Evolutionary conservation across 2,797 vertebrate genomes (phyloP), one percentile per base, ranked within the genome.

Genomic region (Potorous gilbertii): DNA sequence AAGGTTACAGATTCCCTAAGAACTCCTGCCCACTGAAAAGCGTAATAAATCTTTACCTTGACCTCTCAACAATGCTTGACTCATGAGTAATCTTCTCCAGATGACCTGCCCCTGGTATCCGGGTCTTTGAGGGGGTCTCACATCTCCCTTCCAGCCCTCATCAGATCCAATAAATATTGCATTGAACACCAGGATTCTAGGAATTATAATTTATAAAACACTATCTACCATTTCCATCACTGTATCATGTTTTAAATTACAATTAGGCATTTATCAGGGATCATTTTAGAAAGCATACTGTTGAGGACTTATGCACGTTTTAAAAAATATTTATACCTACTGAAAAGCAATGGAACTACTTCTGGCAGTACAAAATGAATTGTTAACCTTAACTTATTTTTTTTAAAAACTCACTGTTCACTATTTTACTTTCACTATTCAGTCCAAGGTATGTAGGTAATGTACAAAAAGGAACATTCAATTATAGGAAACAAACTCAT

Each of bases 401-500:
- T 62, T 62, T 34, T 62, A 34, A 34, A 62, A 9, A 10, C 31
- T 34, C 29, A 62, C 59, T 62, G 27, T 57, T 62, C 29, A 14
- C 31, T 62, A 62, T 62, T 62, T 62, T 13, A 66, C 13, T 16
- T 66, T 66, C 62, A 34, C 62, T 5, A n/a, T 66, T n/a, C 13
- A n/a, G n/a, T n/a, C 34, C 5, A 66, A 66, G 34, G 89, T 11
- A 62, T n/a, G 62, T 14, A 90, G 31, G 54, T 40, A 5, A 62
- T 34, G 62, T 91, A 94, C 2, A 94, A 91, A 28, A 62, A 94
- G 12, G 46, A n/a, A n/a, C 29, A 50, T 91, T 81, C 81, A 81
- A 74, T 56, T 56, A 56, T 87, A 52, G 46, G 13, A 94, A 91
- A 94, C 29, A 52, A 2, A 56, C 54, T 94, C 87, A 94, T 56